Percentiles rank a stretch among this genome's conserved stretches.
Evolutionary conservation across 2,797 vertebrate genomes (phyloP).

Genomic region (Picus viridis): DNA sequence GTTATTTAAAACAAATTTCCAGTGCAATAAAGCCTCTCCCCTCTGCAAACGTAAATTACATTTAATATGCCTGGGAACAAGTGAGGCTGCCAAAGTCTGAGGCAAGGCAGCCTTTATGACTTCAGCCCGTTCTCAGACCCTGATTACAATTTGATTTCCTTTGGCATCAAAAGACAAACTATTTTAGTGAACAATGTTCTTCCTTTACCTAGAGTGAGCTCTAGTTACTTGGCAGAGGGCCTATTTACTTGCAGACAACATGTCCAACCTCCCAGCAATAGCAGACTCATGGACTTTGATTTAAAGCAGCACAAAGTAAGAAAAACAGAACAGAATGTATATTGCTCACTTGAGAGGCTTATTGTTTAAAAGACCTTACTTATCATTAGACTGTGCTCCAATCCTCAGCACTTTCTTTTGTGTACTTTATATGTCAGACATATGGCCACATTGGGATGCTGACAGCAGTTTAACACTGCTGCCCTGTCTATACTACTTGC

Average conservation of each 20-base stretch:
- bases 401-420: slow-evolving; percentile 50
- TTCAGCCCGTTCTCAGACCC: slow-evolving; percentile 87
- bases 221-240: slow-evolving; percentile 74
- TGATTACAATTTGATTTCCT: slow-evolving; percentile 88
- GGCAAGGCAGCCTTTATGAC: slow-evolving; percentile 82
- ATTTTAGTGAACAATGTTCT: slow-evolving; percentile 89
- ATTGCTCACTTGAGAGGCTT: slow-evolving; percentile 49
- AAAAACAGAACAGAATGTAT: slow-evolving; percentile 60
- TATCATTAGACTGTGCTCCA: slow-evolving; percentile 21
- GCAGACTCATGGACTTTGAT: slow-evolving; percentile 49
- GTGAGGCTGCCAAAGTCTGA: slow-evolving; percentile 74
- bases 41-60: slow-evolving; percentile 78
- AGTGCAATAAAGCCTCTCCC: slow-evolving; percentile 73
- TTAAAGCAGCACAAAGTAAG: slow-evolving; percentile 59
- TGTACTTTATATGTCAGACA: slow-evolving; percentile 56
- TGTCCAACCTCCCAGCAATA: slow-evolving; percentile 67
- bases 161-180: slow-evolving; percentile 84
- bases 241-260: slow-evolving; percentile 70
- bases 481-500: slow-evolving; percentile 3
- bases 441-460: slow-evolving; percentile 50
- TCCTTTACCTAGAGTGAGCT: slow-evolving; percentile 81
- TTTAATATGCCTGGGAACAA: slow-evolving; percentile 84
- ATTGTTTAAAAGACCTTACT: slow-evolving; percentile 36
- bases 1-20: slow-evolving; percentile 79
- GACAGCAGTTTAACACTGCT: slow-evolving; percentile 55